Evolutionary conservation across 2,113 vertebrate species (phyloP).

Genomic region (Psilopogon haemacephalus): DNA sequence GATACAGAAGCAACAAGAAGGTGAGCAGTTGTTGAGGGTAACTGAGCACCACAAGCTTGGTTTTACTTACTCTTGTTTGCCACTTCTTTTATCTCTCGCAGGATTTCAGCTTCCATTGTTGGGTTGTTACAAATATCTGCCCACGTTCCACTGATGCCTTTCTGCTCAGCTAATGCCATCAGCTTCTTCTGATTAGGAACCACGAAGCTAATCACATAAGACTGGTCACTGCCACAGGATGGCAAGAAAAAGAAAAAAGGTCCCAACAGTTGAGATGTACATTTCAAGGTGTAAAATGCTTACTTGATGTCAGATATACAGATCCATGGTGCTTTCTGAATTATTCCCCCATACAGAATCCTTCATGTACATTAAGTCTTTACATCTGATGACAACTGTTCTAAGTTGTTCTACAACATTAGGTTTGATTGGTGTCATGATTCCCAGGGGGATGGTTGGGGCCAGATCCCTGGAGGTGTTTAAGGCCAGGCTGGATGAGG

Average conservation of each 20-base stretch:
- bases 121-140: constrained; percentile 93
- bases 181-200: constrained; percentile 95
- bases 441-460: no score
- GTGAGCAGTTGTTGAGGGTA: background rate
- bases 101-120: constrained; percentile 89
- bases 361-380: background rate
- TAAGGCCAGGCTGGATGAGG: no score
- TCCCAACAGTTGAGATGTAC: background rate
- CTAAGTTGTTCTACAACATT: background rate
- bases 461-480: no score
- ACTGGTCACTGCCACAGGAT: constrained; percentile 84
- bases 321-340: background rate
- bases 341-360: background rate
- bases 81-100: constrained; percentile 87
- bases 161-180: constrained; percentile 84
- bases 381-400: background rate
- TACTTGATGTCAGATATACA: background rate
- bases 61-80: constrained; percentile 88
- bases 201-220: constrained; percentile 96
- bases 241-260: background rate
- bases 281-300: background rate
- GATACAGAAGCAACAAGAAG: background rate
- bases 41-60: background rate
- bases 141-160: constrained; percentile 82
- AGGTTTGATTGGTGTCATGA: background rate